Percentiles rank a stretch among this genome's conserved stretches.
These are phyloP conservation scores for Poecilia gillii DNA, from an alignment of 2,797 vertebrate species.

Conservation along the genomic window DNA sequence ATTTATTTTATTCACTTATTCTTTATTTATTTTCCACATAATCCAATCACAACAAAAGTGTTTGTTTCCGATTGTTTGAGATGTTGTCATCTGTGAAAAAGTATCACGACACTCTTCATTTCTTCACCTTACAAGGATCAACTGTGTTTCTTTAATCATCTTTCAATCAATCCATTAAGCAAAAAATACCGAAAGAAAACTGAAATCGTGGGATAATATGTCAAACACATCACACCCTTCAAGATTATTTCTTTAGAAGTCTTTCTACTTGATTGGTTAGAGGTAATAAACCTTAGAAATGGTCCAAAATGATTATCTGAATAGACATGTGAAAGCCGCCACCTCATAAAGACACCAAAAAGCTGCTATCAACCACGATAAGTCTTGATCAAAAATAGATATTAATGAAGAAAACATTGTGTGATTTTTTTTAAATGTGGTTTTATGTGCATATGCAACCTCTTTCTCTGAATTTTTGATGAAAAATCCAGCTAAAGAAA, in stretches of 20 bases:
- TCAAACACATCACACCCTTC: not conserved
- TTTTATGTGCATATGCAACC: not conserved
- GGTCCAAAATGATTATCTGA: conserved; percentile 26
- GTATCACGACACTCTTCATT: not conserved
- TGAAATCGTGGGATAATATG: not conserved
- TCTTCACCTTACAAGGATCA: not conserved
- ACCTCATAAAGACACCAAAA: not conserved
- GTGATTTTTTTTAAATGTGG: not conserved
- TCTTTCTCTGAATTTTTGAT: not conserved
- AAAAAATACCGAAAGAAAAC: conserved; percentile 25
- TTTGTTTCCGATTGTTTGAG: not conserved
- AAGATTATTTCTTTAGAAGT: no score
- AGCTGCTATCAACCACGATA: no score
- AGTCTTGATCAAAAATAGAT: not conserved
- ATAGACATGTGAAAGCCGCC: not conserved
- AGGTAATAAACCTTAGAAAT: conserved; percentile 19
- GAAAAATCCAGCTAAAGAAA: not conserved
- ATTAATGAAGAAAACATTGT: not conserved
- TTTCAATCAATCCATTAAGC: conserved; percentile 24
- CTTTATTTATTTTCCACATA: not conserved
- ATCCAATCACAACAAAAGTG: not conserved
- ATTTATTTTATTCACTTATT: not conserved
- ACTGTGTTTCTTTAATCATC: conserved; percentile 67
- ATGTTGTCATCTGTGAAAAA: not conserved
- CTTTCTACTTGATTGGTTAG: conserved; percentile 1